Conservation (phyloP, 1,140 invertebrate genomes). For the Mamestra configurata region DNA sequence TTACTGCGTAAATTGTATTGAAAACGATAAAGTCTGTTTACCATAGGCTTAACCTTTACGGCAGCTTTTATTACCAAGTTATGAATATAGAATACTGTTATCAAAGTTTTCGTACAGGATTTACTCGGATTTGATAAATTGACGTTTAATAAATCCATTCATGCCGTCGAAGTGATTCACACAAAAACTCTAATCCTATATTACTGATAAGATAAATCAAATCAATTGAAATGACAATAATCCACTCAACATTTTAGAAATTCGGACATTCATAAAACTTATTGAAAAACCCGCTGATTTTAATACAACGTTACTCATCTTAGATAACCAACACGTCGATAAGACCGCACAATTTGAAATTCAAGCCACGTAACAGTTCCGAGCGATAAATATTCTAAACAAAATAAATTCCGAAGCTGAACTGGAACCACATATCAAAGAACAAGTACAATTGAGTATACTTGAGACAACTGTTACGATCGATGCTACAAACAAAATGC, state of each 20-base stretch:
- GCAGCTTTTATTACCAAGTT: background rate
- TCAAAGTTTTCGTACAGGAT: background rate
- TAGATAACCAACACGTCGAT: background rate
- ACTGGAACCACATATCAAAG: conserved; percentile 9
- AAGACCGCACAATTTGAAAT: background rate
- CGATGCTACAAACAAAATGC: conserved; percentile 20
- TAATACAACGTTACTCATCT: background rate
- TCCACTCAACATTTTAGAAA: background rate
- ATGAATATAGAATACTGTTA: background rate
- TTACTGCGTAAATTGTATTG: background rate
- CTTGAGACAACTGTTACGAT: background rate
- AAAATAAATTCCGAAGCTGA: conserved; percentile 3
- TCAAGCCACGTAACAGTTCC: background rate
- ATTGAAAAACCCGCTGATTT: background rate
- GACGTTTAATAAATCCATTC: background rate
- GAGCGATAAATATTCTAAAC: background rate
- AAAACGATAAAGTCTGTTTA: background rate
- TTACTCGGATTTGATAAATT: background rate
- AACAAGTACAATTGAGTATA: conserved; percentile 4
- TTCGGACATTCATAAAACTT: background rate
- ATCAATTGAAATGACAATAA: background rate
- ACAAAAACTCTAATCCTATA: background rate
- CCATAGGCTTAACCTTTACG: background rate
- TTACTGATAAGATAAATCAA: background rate
- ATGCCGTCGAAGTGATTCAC: background rate